Percentiles rank a stretch among this genome's conserved stretches.
Conservation (phyloP, 1,140 invertebrate species). For the Lanistes nyassanus region DNA sequence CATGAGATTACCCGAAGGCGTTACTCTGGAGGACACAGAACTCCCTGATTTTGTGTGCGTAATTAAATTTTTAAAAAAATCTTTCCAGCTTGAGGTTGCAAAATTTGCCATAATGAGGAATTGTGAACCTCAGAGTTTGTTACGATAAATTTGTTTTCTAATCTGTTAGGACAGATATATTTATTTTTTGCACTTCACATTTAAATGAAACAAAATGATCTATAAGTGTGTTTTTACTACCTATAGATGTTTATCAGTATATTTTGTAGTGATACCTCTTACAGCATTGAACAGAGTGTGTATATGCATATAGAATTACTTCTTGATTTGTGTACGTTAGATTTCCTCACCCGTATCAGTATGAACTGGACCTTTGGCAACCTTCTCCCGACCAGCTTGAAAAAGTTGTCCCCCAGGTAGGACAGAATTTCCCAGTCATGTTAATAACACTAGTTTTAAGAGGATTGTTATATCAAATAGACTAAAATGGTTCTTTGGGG, state of each 20-base stretch:
- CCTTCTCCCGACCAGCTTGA: constrained; percentile 45
- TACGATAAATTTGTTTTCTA: no score
- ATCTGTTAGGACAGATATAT: no score
- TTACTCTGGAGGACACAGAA: constrained; percentile 45
- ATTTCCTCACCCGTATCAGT: constrained; percentile 89
- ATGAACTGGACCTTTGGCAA: constrained; percentile 77
- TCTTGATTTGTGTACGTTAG: constrained; percentile 64
- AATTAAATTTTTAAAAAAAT: not conserved
- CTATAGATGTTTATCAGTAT: no score
- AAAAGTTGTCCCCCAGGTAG: constrained; percentile 46
- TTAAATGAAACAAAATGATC: no score
- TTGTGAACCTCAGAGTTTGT: no score
- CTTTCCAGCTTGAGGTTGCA: not conserved
- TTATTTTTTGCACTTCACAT: no score
- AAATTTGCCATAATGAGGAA: constrained; percentile 19
- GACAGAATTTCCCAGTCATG: no score
- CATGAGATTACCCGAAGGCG: constrained; percentile 44
- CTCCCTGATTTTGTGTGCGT: constrained; percentile 50
- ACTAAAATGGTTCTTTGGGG: not conserved
- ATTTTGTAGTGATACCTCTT: no score
- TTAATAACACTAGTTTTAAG: not conserved
- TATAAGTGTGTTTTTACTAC: no score
- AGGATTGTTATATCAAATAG: not conserved
- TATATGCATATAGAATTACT: no score
- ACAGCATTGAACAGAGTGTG: no score